phyloP scores from a whole-genome alignment of 30 jellyfish, hydroid and myxozoan species.

The Turritopsis rubra region DNA sequence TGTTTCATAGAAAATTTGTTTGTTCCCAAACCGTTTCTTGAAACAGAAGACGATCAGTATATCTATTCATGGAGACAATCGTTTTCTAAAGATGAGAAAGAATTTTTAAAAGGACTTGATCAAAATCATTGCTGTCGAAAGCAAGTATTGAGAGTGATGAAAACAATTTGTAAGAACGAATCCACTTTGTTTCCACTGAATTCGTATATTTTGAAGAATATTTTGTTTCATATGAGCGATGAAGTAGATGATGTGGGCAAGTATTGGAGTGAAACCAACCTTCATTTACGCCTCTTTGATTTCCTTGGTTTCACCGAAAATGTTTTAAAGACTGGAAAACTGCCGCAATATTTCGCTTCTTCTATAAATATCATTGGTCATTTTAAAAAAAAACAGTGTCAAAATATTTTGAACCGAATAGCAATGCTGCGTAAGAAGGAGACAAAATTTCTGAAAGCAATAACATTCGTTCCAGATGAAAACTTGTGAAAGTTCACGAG shows the following conservation, averaged over 20 bases:
- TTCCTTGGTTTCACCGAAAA: background rate
- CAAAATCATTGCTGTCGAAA: background rate
- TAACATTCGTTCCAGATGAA: too few species aligned
- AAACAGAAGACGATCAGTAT: too few species aligned
- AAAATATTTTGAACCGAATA: slow-evolving; percentile 5
- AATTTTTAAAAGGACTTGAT: background rate
- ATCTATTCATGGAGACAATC: slow-evolving; percentile 1
- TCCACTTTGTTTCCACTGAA: background rate
- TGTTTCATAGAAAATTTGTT: background rate
- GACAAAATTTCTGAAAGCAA: background rate
- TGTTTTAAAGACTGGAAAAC: background rate
- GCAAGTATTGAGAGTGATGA: background rate
- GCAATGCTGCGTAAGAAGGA: background rate
- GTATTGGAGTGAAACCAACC: background rate
- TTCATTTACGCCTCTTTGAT: background rate
- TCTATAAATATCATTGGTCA: background rate
- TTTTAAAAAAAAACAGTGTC: background rate
- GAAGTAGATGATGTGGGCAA: background rate
- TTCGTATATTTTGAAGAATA: slow-evolving; percentile 4
- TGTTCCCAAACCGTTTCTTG: background rate
- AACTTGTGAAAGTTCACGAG: too few species aligned
- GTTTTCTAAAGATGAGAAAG: slow-evolving; percentile 7
- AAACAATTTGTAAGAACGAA: slow-evolving; percentile 7
- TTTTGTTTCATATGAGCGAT: background rate
- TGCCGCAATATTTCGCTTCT: background rate